Evolutionary conservation across 2,113 vertebrate species (phyloP).

Genomic region (Collichthys lucidus): DNA sequence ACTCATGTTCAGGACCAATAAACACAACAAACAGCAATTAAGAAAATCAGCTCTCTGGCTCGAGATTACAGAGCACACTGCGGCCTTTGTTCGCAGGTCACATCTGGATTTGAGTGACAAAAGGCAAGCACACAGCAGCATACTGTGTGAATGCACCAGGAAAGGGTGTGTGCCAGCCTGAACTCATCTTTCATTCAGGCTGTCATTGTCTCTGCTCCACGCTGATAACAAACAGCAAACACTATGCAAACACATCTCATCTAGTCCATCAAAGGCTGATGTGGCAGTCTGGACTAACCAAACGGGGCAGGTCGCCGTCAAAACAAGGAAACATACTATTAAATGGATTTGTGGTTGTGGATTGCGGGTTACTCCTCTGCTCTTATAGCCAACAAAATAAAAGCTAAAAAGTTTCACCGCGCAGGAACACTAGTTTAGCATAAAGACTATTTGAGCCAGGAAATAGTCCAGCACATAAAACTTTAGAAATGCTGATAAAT

Average conservation of each 20-base stretch:
- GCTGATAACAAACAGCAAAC: constrained; percentile 64
- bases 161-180: constrained; percentile 58
- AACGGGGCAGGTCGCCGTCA: constrained; percentile 42
- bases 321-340: constrained; percentile 49
- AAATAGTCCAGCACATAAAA: neutral
- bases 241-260: constrained; percentile 55
- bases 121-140: constrained; percentile 52
- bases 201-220: constrained; percentile 58
- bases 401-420: constrained; percentile 2
- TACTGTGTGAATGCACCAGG: constrained; percentile 51
- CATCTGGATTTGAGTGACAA: constrained; percentile 71
- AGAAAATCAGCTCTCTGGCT: constrained; percentile 52
- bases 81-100: constrained; percentile 67
- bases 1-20: constrained; percentile 43
- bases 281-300: constrained; percentile 42
- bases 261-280: constrained; percentile 62
- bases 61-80: constrained; percentile 63
- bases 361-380: constrained; percentile 17
- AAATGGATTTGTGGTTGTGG: constrained; percentile 30
- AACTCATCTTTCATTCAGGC: constrained; percentile 57
- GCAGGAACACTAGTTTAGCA: neutral
- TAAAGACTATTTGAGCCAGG: neutral
- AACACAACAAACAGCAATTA: constrained; percentile 48
- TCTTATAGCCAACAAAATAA: constrained; percentile 11
- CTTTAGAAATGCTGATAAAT: neutral